A percentile compares a stretch with the other conserved stretches of the same genome.
Conservation (phyloP, 2,113 vertebrate species). For the Nipponia nippon region DNA sequence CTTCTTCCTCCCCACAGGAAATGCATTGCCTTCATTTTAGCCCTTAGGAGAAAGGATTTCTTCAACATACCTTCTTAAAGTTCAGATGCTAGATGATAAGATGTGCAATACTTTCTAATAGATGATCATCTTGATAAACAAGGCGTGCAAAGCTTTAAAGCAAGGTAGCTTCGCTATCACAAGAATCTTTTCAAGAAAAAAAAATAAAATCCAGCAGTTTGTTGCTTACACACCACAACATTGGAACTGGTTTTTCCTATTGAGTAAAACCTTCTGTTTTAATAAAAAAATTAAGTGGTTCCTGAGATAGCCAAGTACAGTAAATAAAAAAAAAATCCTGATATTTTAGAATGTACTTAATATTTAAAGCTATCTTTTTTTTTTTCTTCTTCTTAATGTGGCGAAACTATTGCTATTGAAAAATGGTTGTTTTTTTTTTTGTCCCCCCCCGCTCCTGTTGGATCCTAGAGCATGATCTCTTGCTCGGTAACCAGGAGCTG, state of each 20-base stretch:
- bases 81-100: background rate
- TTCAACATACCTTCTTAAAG: background rate
- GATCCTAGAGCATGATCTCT: background rate
- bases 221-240: background rate
- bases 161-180: background rate
- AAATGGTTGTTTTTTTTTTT: background rate
- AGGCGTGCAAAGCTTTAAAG: background rate
- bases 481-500: background rate
- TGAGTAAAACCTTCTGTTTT: background rate
- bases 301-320: background rate
- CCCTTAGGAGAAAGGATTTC: background rate
- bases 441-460: background rate
- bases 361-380: background rate
- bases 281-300: background rate
- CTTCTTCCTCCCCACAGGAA: background rate
- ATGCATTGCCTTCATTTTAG: background rate
- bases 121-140: constrained; percentile 3
- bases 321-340: background rate
- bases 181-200: background rate
- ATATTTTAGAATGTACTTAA: background rate
- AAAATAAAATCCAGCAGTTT: background rate
- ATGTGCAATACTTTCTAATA: background rate
- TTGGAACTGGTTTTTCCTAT: background rate
- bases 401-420: background rate
- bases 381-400: background rate